Evolutionary conservation across 1,140 invertebrate genomes (phyloP).

Genomic region (Galleria mellonella): DNA sequence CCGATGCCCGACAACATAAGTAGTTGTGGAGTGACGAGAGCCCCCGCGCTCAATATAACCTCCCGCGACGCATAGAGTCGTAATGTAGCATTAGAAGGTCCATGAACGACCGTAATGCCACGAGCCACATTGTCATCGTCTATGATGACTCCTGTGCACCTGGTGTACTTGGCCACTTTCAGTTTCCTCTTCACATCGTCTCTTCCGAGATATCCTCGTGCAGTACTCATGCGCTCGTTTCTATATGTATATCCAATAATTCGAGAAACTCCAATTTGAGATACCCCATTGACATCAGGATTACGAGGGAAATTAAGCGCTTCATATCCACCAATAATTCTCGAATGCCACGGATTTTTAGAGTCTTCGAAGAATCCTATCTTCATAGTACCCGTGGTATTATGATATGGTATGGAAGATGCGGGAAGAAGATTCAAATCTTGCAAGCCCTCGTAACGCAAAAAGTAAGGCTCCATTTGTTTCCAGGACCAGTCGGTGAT

Average conservation of each 20-base stretch:
- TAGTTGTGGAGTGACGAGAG: slow-evolving; percentile 82
- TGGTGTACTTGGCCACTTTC: slow-evolving; percentile 78
- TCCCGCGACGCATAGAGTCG: slow-evolving; percentile 76
- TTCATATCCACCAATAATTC: slow-evolving; percentile 72
- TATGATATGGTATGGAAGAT: slow-evolving; percentile 67
- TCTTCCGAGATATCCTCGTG: slow-evolving; percentile 26
- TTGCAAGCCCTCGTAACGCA: slow-evolving; percentile 35
- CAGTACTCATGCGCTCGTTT: slow-evolving; percentile 34
- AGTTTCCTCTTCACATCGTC: slow-evolving; percentile 78
- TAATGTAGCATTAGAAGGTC: slow-evolving; percentile 8
- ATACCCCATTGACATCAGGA: slow-evolving; percentile 73
- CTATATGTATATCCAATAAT: slow-evolving; percentile 29
- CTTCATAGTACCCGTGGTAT: slow-evolving; percentile 73
- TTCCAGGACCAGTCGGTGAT: slow-evolving; percentile 39
- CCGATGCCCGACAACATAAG: slow-evolving; percentile 86
- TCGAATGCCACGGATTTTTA: slow-evolving; percentile 67
- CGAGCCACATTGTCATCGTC: slow-evolving; percentile 79
- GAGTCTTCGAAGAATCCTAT: slow-evolving; percentile 75
- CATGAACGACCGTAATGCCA: slow-evolving; percentile 72
- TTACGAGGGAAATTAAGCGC: slow-evolving; percentile 42
- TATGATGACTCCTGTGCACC: slow-evolving; percentile 82
- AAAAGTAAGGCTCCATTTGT: slow-evolving; percentile 37
- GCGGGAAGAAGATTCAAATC: slow-evolving; percentile 18
- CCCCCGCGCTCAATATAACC: slow-evolving; percentile 82
- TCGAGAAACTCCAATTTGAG: slow-evolving; percentile 72